Base-by-base conservation (phyloP, 2,888 invertebrate genomes). In the Trachelus troglodyta region DNA sequence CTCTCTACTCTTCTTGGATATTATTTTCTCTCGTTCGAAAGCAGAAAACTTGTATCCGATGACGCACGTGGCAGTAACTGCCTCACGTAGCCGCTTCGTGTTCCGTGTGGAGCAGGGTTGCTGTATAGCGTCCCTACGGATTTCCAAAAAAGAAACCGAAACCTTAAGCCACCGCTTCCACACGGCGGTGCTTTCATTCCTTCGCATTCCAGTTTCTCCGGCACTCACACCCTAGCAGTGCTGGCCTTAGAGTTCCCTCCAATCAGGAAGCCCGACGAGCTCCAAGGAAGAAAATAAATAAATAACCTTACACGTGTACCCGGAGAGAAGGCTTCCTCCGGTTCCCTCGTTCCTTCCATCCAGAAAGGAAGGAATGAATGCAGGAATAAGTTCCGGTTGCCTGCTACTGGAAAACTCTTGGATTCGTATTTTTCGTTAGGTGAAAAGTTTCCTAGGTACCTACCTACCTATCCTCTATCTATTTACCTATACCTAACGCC, bases 1-100 rank as follows among this genome's bases (percentile, higher is more conserved):
- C 40, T 4, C 23, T 15, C 56, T 15, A 23, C 23, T 73, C 56
- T 76, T 74, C 80, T 74, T 78, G 73, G 73, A 74, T 73, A 79
- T 77, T 79, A 76, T 79, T 73, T 75, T 81, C 77, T 75, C 33
- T 23, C 68, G 68, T 69, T 34, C 56, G 69, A 35, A 40, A 77
- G 34, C 40, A 74, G 74, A 75, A 75, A 81, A 81, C 76, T 81
- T 75, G 80, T 80, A 75, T 74, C 77, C 76, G 75, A 75, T 74
- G 82, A 76, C 78, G 78, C 82, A 79, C 80, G 77, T 82, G 82
- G 77, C 76, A 71, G 77, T 81, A 81, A 82, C 81, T 77, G 82
- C 78, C 79, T 75, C 33, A 68, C 74, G 76, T 79, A 34, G 71
- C 71, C 12, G 35, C 30, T 73, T 30, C 35, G 34, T 40, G 68